A percentile compares a stretch with the other conserved stretches of the same genome.
Evolutionary conservation across 2,797 vertebrate species (phyloP).

Genomic region (Phrynocephalus vlangalii): DNA sequence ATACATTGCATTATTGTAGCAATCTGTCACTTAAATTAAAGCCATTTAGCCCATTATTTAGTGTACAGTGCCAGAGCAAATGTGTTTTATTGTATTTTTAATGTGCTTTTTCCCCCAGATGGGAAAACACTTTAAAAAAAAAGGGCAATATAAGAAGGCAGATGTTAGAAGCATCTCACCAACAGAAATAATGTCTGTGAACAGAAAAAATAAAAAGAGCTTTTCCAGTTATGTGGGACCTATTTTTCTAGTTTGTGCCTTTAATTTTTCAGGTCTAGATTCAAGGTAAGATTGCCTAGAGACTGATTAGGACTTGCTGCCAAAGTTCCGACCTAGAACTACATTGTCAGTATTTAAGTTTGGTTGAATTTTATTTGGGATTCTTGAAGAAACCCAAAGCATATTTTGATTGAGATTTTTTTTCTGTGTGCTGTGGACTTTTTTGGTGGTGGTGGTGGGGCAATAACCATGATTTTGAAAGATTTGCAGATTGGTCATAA

Average conservation of each 20-base stretch:
- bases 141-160: slow-evolving; percentile 26
- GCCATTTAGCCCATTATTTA: slow-evolving; percentile 69
- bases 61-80: slow-evolving; percentile 63
- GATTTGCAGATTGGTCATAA: background rate
- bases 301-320: slow-evolving; percentile 2
- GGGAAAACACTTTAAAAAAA: slow-evolving; percentile 10
- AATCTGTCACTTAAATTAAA: slow-evolving; percentile 71
- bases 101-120: slow-evolving; percentile 39
- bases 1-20: slow-evolving; percentile 66
- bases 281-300: slow-evolving; percentile 54
- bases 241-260: slow-evolving; percentile 54
- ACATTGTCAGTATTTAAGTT: background rate
- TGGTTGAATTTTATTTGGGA: background rate
- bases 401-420: background rate
- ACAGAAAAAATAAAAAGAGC: slow-evolving; percentile 64
- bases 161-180: slow-evolving; percentile 53
- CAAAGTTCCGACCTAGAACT: slow-evolving; percentile 15
- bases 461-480: background rate
- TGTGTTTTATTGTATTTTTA: slow-evolving; percentile 72
- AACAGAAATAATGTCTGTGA: slow-evolving; percentile 56
- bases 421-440: background rate
- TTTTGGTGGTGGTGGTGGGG: background rate
- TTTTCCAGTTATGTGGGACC: slow-evolving; percentile 56
- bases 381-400: slow-evolving; percentile 2
- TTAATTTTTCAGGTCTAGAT: slow-evolving; percentile 39